Evolutionary conservation across 2,113 vertebrate genomes (phyloP).

Genomic region (Neotragus moschatus): DNA sequence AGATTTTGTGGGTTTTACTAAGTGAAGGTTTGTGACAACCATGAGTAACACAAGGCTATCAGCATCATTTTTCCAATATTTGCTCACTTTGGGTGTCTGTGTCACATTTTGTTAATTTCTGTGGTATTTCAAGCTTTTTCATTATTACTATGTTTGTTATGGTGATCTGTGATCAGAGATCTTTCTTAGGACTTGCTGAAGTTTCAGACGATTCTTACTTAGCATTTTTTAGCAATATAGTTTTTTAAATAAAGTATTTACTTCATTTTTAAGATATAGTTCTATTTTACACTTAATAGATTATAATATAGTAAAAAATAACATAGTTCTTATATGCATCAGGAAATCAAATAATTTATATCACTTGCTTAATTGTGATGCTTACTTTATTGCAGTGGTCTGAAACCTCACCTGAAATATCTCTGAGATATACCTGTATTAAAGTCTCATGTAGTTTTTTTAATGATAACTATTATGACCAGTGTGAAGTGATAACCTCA

Average conservation of each 20-base stretch:
- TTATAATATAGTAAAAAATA: neutral
- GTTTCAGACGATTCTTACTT: neutral
- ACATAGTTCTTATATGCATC: neutral
- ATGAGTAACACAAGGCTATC: neutral
- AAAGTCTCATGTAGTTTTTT: neutral
- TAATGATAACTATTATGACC: neutral
- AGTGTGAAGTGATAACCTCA: neutral
- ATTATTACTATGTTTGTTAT: neutral
- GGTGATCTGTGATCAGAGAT: neutral
- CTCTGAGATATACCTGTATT: neutral
- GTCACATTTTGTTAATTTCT: neutral
- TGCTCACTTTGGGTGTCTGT: neutral
- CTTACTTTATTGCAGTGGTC: neutral
- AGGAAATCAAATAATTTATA: neutral
- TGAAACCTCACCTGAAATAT: neutral
- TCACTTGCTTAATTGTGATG: neutral
- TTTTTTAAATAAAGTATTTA: neutral
- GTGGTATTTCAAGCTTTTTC: neutral
- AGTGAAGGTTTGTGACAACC: neutral
- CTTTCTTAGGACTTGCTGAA: neutral
- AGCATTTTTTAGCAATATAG: neutral
- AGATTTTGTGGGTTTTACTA: neutral
- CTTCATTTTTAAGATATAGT: neutral
- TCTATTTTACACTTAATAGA: neutral
- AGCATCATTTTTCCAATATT: neutral